Base-by-base conservation (phyloP, 2,113 vertebrate genomes). In the Antechinus flavipes region DNA sequence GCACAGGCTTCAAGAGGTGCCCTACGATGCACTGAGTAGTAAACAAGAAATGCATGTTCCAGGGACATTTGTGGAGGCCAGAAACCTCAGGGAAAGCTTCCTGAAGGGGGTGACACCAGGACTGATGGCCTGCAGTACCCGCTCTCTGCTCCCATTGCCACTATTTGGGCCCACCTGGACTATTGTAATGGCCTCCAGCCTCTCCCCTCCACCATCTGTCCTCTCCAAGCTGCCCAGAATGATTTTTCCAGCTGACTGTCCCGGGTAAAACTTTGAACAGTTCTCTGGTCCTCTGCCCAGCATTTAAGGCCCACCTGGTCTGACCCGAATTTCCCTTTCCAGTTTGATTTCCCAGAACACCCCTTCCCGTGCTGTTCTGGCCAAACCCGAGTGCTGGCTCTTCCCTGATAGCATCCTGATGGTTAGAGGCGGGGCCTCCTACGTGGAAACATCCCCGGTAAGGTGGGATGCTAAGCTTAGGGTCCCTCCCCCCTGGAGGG, bases 401-500 rank as follows among this genome's bases (percentile, higher is more conserved):
- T 58, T 58, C 25, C 10, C 61, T 42, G 35, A 6, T 76, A 42
- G 68, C 68, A 19, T 42, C 16, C 35, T 22, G 35, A 0, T 49
- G 49, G 49, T 49, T 49, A 49, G 35, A 42, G 68, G 35, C 16
- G 2, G 19, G 68, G n/a, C 16, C n/a, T 84, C 19, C 68, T n/a
- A n/a, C 7, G 14, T 61, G 58, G 56, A 8, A 61, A 10, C 26
- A 30, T 61, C 27, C 27, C 58, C 58, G 2, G 47, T 49, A n/a
- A n/a, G n/a, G 16, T 84, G 68, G 68, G 61, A 35, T 68, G n/a
- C n/a, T 42, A 23, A 84, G n/a, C 14, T 35, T n/a, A 19, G 35
- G 61, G 61, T 35, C 50, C n/a, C 49, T 22, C 47, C 46, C 56
- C 0, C 19, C 0, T 14, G 0, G 12, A 35, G 54, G 2, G 2